Base-by-base conservation (phyloP, 2,113 vertebrate genomes). In the Aramus guarauna region DNA sequence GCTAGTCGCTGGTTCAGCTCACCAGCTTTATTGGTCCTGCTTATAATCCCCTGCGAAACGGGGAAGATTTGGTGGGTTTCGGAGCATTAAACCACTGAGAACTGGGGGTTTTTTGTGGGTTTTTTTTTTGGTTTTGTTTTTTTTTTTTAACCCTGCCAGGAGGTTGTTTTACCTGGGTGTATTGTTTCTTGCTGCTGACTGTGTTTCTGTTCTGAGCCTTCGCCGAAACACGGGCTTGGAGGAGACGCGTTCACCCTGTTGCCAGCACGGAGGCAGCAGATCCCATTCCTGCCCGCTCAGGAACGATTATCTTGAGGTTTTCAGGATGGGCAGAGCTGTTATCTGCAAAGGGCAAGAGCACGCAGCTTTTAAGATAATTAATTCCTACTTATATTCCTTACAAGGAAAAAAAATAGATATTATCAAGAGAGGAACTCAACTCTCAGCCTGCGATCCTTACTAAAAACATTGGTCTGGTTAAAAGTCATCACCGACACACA, bases 361-460 rank as follows among this genome's bases (percentile, higher is more conserved):
- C 0, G 1, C n/a, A 19, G 50, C 48, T 78, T 73, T 77, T 12
- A 11, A 67, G 82, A 12, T 6, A n/a, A 59, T 55, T 36, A 24
- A 75, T 76, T 85, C 48, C 74, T 81, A 5, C 68, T 94, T 37
- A 3, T 66, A 64, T 71, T 58, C 43, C 32, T 50, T 64, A 13
- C 41, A 45, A 76, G 67, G 12, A 37, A 29, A 34, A 47, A 76
- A 53, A 15, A 19, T 7, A 34, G 53, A 36, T 41, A 6, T 12
- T 60, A 21, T 43, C 53, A 56, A 9, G 71, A 82, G 47, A 82
- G 29, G 47, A 75, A 5, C 53, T 47, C 5, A 0, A 50, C 1
- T 0, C 71, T 76, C n/a, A 8, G 55, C 43, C 55, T 32, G 32
- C 3, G 0, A 2, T 14, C 23, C 1, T 0, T 8, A 5, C 59